Percentiles rank a stretch among this genome's conserved stretches.
phyloP scores from a whole-genome alignment of 2,888 invertebrate genomes.

The Apodemia hepburni region DNA sequence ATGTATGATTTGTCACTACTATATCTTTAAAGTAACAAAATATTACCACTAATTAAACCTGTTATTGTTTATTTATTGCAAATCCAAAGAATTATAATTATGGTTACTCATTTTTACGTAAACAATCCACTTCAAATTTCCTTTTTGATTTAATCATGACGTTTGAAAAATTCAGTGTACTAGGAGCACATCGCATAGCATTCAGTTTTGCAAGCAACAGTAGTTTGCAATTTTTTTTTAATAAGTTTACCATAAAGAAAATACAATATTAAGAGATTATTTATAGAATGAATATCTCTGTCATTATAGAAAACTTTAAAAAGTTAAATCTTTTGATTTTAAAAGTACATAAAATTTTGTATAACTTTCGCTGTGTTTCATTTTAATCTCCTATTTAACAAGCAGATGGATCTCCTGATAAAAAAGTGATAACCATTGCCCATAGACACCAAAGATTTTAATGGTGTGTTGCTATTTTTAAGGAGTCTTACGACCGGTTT shows the following conservation, averaged over 20 bases:
- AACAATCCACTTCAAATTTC: neutral
- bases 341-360: slow-evolving; percentile 9
- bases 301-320: neutral
- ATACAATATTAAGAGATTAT: neutral
- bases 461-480: too few species aligned
- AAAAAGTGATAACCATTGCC: too few species aligned
- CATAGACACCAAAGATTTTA: too few species aligned
- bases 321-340: neutral
- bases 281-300: neutral
- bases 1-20: too few species aligned
- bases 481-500: too few species aligned
- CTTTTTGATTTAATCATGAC: neutral
- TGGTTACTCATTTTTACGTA: neutral
- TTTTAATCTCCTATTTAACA: neutral
- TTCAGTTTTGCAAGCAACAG: neutral
- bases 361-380: neutral
- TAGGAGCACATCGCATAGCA: neutral
- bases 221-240: neutral
- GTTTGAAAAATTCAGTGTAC: neutral
- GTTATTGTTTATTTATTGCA: too few species aligned
- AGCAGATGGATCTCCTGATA: too few species aligned
- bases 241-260: slow-evolving; percentile 7
- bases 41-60: too few species aligned
- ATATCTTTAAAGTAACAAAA: too few species aligned
- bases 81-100: too few species aligned